Conservation (phyloP, 2,888 invertebrate species). For the Lagria hirta region DNA sequence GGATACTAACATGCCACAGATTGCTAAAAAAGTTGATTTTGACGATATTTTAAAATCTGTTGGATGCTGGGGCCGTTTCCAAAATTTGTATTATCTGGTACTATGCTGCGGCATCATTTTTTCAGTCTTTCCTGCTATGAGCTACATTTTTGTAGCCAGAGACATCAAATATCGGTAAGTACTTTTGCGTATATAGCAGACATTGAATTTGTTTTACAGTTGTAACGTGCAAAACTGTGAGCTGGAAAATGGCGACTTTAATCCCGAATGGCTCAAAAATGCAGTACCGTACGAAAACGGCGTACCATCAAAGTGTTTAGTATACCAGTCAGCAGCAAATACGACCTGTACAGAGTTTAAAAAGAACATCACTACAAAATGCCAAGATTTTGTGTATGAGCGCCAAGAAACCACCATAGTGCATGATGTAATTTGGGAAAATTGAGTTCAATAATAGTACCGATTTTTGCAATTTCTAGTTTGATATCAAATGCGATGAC, state of each 20-base stretch:
- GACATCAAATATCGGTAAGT: conserved; percentile 42
- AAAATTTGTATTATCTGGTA: conserved; percentile 39
- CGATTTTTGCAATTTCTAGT: conserved; percentile 53
- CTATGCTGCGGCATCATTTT: conserved; percentile 39
- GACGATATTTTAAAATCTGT: conserved; percentile 54
- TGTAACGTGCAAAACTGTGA: conserved; percentile 59
- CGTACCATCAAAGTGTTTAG: conserved; percentile 38
- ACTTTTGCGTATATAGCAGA: conserved; percentile 7
- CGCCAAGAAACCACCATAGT: conserved; percentile 44
- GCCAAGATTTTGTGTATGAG: conserved; percentile 44
- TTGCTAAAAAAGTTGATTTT: conserved; percentile 42
- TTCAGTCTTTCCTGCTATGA: conserved; percentile 39
- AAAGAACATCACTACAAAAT: conserved; percentile 32
- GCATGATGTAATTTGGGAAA: conserved; percentile 43
- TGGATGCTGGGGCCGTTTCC: conserved; percentile 58
- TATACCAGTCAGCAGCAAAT: conserved; percentile 26
- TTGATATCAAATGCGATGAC: conserved; percentile 62
- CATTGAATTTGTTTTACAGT: neutral
- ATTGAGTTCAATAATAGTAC: neutral
- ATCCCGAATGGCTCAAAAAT: conserved; percentile 54
- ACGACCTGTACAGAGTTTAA: conserved; percentile 33
- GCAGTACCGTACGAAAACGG: conserved; percentile 52
- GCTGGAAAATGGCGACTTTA: conserved; percentile 42
- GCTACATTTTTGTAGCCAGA: conserved; percentile 43
- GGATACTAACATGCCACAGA: too few species aligned